A percentile compares a stretch with the other conserved stretches of the same genome.
Evolutionary conservation across 2,888 invertebrate genomes (phyloP).

Genomic region (Amiota mariae): DNA sequence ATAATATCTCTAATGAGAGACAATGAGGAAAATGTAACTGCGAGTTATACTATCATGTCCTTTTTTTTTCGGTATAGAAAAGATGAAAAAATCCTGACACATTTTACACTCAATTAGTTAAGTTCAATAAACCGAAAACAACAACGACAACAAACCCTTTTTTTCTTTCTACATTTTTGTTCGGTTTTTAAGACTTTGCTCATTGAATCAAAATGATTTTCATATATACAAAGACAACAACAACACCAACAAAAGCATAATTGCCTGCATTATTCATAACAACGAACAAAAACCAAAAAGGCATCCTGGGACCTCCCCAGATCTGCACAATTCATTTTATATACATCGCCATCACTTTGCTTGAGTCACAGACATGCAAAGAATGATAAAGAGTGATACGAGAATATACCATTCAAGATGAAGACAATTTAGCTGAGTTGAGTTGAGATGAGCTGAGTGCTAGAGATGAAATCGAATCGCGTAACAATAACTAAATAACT

Average conservation of each 20-base stretch:
- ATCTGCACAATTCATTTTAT: too few relatives aligned
- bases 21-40: too few relatives aligned
- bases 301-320: neutral
- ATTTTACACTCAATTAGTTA: constrained; percentile 65
- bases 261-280: constrained; percentile 65
- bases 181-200: neutral
- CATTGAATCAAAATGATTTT: too few relatives aligned
- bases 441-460: too few relatives aligned
- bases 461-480: constrained; percentile 39
- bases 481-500: constrained; percentile 29
- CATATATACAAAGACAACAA: too few relatives aligned
- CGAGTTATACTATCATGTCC: too few relatives aligned
- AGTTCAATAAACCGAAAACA: constrained; percentile 62
- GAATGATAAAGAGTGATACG: too few relatives aligned
- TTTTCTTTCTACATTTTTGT: constrained; percentile 46
- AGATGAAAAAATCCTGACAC: constrained; percentile 53
- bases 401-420: too few relatives aligned
- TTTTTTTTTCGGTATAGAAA: neutral
- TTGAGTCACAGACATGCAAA: too few relatives aligned
- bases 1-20: too few relatives aligned
- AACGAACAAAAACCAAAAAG: constrained; percentile 34
- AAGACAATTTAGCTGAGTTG: too few relatives aligned
- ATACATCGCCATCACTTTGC: too few relatives aligned
- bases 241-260: constrained; percentile 45
- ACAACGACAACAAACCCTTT: constrained; percentile 45